A percentile compares a stretch with the other conserved stretches of the same genome.
Evolutionary conservation across 92 coral and sea anemone genomes (phyloP).

Genomic region (Scolanthus callimorphus): DNA sequence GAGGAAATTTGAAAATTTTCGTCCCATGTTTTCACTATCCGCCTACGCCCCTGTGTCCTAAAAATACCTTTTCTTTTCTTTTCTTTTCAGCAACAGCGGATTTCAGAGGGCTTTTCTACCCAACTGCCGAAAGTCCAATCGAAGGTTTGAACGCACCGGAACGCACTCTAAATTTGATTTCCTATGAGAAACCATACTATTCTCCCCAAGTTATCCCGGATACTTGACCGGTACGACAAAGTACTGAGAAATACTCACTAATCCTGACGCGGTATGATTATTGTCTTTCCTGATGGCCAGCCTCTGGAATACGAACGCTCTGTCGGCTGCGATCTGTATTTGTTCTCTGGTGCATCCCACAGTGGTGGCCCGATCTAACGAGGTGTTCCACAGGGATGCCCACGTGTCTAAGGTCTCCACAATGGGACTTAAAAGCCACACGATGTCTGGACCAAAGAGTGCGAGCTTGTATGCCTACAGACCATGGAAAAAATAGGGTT

Average conservation of each 20-base stretch:
- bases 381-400: not conserved
- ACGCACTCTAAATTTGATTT: too few species aligned
- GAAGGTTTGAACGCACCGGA: too few species aligned
- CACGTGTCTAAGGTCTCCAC: conserved; percentile 47
- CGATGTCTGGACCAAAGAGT: conserved; percentile 73
- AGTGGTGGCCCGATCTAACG: not conserved
- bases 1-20: too few species aligned
- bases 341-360: conserved; percentile 41
- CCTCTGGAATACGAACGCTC: conserved; percentile 40
- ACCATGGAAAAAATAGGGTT: not conserved
- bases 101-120: too few species aligned
- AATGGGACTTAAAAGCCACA: conserved; percentile 72
- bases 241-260: conserved; percentile 46
- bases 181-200: too few species aligned
- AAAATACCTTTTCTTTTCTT: too few species aligned
- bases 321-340: conserved; percentile 26
- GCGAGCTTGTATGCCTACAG: conserved; percentile 54
- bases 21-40: too few species aligned
- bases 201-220: too few species aligned
- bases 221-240: too few species aligned
- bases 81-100: too few species aligned
- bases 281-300: conserved; percentile 40
- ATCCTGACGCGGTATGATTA: conserved; percentile 55
- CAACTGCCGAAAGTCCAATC: too few species aligned
- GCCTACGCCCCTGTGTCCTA: too few species aligned